Percentiles rank a stretch among this genome's conserved stretches.
These are phyloP conservation scores for Melanotus villosus DNA, from an alignment of 2,888 invertebrate genomes.

Conservation along the genomic window DNA sequence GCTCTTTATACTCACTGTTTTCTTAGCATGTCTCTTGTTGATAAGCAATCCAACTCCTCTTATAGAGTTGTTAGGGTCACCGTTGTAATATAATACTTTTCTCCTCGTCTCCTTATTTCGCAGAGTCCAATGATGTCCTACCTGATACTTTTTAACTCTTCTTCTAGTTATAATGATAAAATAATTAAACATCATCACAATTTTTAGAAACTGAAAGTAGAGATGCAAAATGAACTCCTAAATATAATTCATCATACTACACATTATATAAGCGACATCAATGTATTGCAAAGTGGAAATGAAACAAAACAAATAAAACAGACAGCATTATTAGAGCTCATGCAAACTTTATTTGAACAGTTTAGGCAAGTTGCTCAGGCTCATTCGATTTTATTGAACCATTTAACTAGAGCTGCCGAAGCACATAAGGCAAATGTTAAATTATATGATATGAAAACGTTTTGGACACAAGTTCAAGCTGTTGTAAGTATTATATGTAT, in stretches of 20 bases:
- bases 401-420: conserved; percentile 75
- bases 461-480: conserved; percentile 92
- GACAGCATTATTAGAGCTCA: conserved; percentile 73
- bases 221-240: conserved; percentile 86
- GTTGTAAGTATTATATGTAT: conserved; percentile 78
- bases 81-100: too few species aligned
- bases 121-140: neutral
- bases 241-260: conserved; percentile 86
- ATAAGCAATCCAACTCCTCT: too few species aligned
- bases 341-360: conserved; percentile 84
- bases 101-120: too few species aligned
- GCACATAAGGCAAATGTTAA: conserved; percentile 71
- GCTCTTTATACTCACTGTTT: too few species aligned
- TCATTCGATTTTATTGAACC: conserved; percentile 78
- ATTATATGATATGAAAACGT: conserved; percentile 82
- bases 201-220: conserved; percentile 81
- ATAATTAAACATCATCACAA: neutral
- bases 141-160: neutral
- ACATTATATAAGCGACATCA: conserved; percentile 79
- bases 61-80: too few species aligned
- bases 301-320: conserved; percentile 62
- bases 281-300: conserved; percentile 58
- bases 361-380: conserved; percentile 86
- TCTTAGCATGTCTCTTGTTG: too few species aligned
- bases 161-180: neutral